phyloP scores from a whole-genome alignment of 2,888 invertebrate genomes.

The Herminia tarsipennalis region DNA sequence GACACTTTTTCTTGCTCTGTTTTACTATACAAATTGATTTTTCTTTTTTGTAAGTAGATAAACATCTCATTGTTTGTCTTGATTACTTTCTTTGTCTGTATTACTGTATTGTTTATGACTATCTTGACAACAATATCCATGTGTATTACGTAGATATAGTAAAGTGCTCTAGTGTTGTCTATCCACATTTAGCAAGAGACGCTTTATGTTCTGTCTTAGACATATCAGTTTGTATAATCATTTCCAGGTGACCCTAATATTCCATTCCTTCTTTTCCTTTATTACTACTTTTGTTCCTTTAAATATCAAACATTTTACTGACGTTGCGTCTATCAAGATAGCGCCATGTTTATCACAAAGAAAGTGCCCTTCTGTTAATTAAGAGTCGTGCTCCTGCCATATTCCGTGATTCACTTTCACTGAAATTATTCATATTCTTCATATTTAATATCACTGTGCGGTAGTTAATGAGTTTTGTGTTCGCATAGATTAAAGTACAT shows the following conservation, averaged over 20 bases:
- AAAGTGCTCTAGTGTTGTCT: too few relatives aligned
- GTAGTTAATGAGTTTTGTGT: constrained; percentile 12
- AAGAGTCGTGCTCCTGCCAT: constrained; percentile 25
- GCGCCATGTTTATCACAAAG: constrained; percentile 36
- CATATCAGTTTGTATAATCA: background rate
- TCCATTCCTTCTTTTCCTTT: constrained; percentile 29
- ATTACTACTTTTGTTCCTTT: constrained; percentile 33
- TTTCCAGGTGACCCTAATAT: constrained; percentile 23
- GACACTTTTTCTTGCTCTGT: too few relatives aligned
- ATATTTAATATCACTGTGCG: constrained; percentile 4
- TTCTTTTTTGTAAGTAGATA: too few relatives aligned
- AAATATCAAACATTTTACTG: constrained; percentile 21
- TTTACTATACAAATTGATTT: too few relatives aligned
- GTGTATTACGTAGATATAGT: too few relatives aligned
- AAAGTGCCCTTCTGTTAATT: constrained; percentile 40
- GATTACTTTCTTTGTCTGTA: too few relatives aligned
- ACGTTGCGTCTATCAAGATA: constrained; percentile 19
- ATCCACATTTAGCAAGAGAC: too few relatives aligned
- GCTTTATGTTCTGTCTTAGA: too few relatives aligned
- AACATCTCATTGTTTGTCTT: too few relatives aligned
- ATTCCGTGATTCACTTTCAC: constrained; percentile 25
- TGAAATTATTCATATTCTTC: constrained; percentile 22
- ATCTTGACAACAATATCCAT: too few relatives aligned
- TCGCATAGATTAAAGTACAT: background rate
- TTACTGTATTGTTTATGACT: too few relatives aligned